Percentiles rank a stretch among this genome's conserved stretches.
These are phyloP conservation scores for Acrocyrtus sp. DNA, from an alignment of 2,888 invertebrate genomes.

Conservation along the genomic window DNA sequence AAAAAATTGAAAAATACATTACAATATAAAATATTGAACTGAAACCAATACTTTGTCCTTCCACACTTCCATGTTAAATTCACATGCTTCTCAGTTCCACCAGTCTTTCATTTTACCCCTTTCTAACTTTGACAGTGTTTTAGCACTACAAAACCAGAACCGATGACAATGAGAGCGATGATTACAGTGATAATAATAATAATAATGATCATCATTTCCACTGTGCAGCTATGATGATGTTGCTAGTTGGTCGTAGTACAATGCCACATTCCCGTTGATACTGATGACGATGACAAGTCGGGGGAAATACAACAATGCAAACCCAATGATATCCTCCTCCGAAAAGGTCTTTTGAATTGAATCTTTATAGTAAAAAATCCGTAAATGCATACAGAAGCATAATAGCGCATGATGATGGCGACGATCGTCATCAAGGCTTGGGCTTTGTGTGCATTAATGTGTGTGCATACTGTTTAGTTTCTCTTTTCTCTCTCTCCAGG, in stretches of 20 bases:
- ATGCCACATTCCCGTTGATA: conserved; percentile 20
- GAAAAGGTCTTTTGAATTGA: conserved; percentile 31
- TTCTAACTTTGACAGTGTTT: no score
- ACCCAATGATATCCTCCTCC: conserved; percentile 17
- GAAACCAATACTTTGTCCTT: no score
- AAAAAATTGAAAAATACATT: no score
- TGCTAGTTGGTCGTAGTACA: no score
- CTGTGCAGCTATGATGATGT: conserved; percentile 25
- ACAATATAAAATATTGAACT: no score
- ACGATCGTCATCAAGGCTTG: not conserved
- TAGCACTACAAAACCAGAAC: no score
- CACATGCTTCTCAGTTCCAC: no score
- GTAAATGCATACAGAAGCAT: conserved; percentile 10
- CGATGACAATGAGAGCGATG: conserved; percentile 26
- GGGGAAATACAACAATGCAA: conserved; percentile 42
- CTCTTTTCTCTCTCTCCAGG: not conserved
- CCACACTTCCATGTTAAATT: no score
- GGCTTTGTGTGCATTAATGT: no score
- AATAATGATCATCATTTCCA: conserved; percentile 31
- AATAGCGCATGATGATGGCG: not conserved
- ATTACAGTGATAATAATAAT: conserved; percentile 43
- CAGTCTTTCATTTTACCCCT: no score
- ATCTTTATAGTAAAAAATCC: conserved; percentile 30
- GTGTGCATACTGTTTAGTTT: no score
- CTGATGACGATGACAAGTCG: conserved; percentile 35